These are phyloP conservation scores for Psittacula cyanocephala DNA, from an alignment of 2,113 vertebrate genomes.

Conservation along the genomic window DNA sequence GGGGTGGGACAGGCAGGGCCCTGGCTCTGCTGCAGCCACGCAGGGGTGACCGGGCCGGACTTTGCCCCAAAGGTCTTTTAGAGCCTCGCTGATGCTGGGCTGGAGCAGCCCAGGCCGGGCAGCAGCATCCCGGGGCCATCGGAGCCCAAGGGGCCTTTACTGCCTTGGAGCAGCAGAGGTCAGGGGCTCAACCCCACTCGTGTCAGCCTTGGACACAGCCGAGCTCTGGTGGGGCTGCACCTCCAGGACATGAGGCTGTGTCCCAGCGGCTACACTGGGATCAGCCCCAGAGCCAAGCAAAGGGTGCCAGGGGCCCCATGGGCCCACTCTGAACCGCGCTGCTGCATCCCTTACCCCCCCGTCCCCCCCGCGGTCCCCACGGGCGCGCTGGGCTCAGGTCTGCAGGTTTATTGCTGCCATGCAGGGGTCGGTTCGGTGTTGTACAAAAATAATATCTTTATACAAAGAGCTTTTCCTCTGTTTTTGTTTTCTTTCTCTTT, in stretches of 20 bases:
- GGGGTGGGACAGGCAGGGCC: not conserved
- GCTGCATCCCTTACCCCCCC: not conserved
- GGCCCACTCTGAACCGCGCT: too few species aligned
- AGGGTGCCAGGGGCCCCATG: not conserved
- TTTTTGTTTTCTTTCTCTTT: constrained; percentile 72
- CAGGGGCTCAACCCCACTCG: not conserved
- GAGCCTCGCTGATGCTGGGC: too few species aligned
- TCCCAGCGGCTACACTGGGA: fast-evolving
- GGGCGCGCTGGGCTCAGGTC: constrained; percentile 65
- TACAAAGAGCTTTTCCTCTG: constrained; percentile 86
- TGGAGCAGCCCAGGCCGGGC: not conserved
- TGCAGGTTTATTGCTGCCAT: constrained; percentile 96
- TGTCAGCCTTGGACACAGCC: too few species aligned
- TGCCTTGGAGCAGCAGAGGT: not conserved
- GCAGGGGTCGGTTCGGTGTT: constrained; percentile 90
- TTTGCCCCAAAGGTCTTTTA: too few species aligned
- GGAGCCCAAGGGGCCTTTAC: fast-evolving
- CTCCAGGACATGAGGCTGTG: too few species aligned
- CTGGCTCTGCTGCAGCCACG: fast-evolving
- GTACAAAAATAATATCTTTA: constrained; percentile 99
- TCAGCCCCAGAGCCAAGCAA: not conserved
- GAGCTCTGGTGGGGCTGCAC: not conserved
- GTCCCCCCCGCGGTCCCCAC: fast-evolving
- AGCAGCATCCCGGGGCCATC: fast-evolving
- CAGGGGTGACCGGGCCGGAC: too few species aligned